Evolutionary conservation across 2,797 vertebrate genomes (phyloP).

Genomic region (Hydrocynus forskahlii): DNA sequence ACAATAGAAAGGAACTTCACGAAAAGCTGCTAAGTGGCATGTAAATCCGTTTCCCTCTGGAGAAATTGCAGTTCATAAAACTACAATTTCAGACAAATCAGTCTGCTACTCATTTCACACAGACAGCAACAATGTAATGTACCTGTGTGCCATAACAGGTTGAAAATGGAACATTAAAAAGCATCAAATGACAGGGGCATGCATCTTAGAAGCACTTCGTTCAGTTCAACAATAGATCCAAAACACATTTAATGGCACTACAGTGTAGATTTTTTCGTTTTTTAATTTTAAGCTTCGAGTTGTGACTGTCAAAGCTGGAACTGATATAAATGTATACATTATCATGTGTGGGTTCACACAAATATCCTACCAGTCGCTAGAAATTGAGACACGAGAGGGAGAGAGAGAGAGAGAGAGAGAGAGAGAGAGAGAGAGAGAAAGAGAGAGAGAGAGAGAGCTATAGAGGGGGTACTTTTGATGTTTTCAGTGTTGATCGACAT

Average conservation of each 20-base stretch:
- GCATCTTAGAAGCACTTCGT: background rate
- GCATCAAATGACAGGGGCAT: background rate
- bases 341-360: too few relatives aligned
- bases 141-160: background rate
- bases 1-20: background rate
- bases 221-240: background rate
- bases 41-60: background rate
- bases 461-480: too few relatives aligned
- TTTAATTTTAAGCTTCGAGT: too few relatives aligned
- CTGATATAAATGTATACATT: too few relatives aligned
- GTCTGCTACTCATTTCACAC: background rate
- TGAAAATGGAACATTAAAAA: background rate
- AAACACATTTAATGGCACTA: background rate
- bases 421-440: too few relatives aligned
- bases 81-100: background rate
- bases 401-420: accelerated
- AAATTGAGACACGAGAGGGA: too few relatives aligned
- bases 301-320: too few relatives aligned
- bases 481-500: too few relatives aligned
- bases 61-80: background rate
- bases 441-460: too few relatives aligned
- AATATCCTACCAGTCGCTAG: too few relatives aligned
- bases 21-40: background rate
- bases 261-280: background rate
- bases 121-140: background rate